A percentile compares a stretch with the other conserved stretches of the same genome.
phyloP scores from a whole-genome alignment of 2,113 vertebrate species.

The Baryphthengus martii region DNA sequence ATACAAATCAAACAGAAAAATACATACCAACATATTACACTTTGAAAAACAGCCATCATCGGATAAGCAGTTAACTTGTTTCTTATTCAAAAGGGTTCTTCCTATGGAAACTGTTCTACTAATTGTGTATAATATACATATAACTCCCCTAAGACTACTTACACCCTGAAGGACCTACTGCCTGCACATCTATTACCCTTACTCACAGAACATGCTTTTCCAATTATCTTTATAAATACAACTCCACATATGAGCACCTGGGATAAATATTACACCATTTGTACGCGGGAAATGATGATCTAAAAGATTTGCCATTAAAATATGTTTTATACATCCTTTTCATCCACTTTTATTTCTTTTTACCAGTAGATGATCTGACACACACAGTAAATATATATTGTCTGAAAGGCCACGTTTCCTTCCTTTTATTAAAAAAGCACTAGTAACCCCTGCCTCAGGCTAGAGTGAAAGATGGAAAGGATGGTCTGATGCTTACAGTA shows the following conservation, averaged over 20 bases:
- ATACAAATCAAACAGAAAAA: conserved; percentile 27
- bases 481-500: neutral
- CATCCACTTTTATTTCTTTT: conserved; percentile 1
- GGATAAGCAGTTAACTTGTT: neutral
- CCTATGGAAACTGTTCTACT: neutral
- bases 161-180: conserved; percentile 29
- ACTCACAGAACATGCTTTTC: conserved; percentile 55
- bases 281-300: conserved; percentile 13
- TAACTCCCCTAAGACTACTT: conserved; percentile 29
- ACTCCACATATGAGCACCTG: conserved; percentile 30
- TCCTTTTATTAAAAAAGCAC: conserved; percentile 18
- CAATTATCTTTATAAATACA: conserved; percentile 60
- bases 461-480: neutral
- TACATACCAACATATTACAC: neutral
- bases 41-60: neutral
- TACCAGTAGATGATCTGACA: conserved; percentile 3
- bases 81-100: conserved; percentile 30
- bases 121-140: conserved; percentile 5
- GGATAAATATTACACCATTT: conserved; percentile 49
- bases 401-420: neutral
- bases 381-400: neutral
- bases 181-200: conserved; percentile 12
- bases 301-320: conserved; percentile 23
- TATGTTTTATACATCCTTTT: conserved; percentile 21
- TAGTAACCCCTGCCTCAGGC: neutral